A percentile compares a stretch with the other conserved stretches of the same genome.
Conservation (phyloP, 2,888 invertebrate genomes). For the Drosophila tripunctata region DNA sequence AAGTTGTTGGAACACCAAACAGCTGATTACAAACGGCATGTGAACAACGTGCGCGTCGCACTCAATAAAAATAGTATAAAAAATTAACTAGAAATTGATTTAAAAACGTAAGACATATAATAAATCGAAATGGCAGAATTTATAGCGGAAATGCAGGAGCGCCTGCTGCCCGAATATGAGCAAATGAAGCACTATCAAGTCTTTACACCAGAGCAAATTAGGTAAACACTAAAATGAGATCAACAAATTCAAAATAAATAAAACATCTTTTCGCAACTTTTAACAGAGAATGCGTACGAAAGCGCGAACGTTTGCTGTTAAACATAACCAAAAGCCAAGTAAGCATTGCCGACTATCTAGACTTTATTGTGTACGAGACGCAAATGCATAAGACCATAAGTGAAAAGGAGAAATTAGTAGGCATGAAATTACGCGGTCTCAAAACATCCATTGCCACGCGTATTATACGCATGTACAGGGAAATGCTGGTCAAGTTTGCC, state of each 20-base stretch:
- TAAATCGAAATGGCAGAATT: constrained; percentile 90
- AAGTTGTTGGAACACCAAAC: not conserved
- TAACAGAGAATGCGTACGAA: constrained; percentile 75
- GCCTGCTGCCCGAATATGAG: constrained; percentile 92
- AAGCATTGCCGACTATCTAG: constrained; percentile 71
- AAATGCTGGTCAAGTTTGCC: constrained; percentile 88
- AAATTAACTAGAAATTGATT: not conserved
- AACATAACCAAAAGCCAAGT: constrained; percentile 76
- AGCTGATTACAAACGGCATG: constrained; percentile 27
- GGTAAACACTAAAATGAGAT: constrained; percentile 84
- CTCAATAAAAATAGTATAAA: not conserved
- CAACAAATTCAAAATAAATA: not conserved
- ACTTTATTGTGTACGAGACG: constrained; percentile 82
- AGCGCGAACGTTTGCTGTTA: constrained; percentile 75
- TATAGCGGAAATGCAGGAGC: constrained; percentile 91
- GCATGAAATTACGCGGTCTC: constrained; percentile 86
- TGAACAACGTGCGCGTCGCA: constrained; percentile 40
- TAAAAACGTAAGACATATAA: not conserved
- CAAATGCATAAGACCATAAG: constrained; percentile 73
- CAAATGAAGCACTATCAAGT: constrained; percentile 90
- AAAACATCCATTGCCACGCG: constrained; percentile 89
- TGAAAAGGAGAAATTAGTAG: constrained; percentile 87
- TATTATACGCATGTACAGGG: constrained; percentile 90
- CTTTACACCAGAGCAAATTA: constrained; percentile 89
- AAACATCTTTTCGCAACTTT: no score